Conservation (phyloP, 2,113 vertebrate genomes). For the Raja brachyura region DNA sequence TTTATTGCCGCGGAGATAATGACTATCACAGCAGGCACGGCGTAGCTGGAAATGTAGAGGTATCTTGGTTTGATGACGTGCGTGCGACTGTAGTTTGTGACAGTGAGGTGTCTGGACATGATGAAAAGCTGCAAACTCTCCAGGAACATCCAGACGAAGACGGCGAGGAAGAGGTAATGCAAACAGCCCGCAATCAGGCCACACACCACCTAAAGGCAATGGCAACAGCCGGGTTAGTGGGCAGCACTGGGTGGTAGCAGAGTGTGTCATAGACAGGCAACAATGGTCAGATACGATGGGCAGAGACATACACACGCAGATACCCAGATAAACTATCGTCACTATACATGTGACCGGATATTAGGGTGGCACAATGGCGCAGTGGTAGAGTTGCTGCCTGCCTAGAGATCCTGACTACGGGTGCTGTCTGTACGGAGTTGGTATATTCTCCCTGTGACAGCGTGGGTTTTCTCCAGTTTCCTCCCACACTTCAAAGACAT, state of each 20-base stretch:
- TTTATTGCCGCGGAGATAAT: not conserved
- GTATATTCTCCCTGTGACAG: too few relatives aligned
- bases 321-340: too few relatives aligned
- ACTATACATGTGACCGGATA: too few relatives aligned
- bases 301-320: not conserved
- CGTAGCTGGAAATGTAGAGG: not conserved
- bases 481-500: too few relatives aligned
- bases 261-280: not conserved
- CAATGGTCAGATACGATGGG: not conserved
- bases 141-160: conserved; percentile 13
- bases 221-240: not conserved
- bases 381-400: too few relatives aligned
- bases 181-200: not conserved
- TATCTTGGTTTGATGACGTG: not conserved
- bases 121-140: not conserved
- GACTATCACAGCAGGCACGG: not conserved
- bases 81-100: not conserved
- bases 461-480: too few relatives aligned
- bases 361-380: too few relatives aligned
- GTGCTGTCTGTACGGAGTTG: too few relatives aligned
- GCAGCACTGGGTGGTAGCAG: not conserved
- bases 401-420: too few relatives aligned
- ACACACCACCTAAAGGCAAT: not conserved
- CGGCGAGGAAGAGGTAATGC: not conserved
- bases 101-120: not conserved